Evolutionary conservation across 2,113 vertebrate species (phyloP).

Genomic region (Smithornis capensis): DNA sequence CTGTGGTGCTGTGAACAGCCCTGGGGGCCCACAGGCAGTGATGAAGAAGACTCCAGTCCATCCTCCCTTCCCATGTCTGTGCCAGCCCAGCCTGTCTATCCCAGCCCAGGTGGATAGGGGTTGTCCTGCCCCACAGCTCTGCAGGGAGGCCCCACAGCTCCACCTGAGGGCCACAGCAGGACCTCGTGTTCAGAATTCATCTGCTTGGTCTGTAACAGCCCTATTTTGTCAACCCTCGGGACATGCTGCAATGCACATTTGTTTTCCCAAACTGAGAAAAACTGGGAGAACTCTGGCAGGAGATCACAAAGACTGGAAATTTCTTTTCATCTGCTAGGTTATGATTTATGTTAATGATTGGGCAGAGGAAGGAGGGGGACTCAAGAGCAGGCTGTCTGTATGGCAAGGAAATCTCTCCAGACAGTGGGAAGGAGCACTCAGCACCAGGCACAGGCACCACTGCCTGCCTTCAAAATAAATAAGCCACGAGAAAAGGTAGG

Average conservation of each 20-base stretch:
- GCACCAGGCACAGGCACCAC: neutral
- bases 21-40: accelerated
- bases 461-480: neutral
- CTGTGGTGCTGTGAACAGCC: neutral
- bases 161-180: neutral
- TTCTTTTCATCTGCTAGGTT: conserved; percentile 68
- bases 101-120: neutral
- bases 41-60: neutral
- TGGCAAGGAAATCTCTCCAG: conserved; percentile 37
- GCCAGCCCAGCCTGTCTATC: neutral
- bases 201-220: neutral
- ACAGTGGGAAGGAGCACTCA: conserved; percentile 17
- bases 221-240: neutral
- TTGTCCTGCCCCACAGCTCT: neutral
- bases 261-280: conserved; percentile 59
- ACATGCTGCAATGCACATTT: conserved; percentile 51
- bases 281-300: conserved; percentile 61
- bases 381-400: conserved; percentile 9
- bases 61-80: accelerated
- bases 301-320: conserved; percentile 64
- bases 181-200: neutral
- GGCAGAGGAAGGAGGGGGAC: conserved; percentile 50
- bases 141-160: neutral
- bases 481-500: neutral
- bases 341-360: conserved; percentile 67